Conservation (phyloP, 2,113 vertebrate species). For the Cebidichthys violaceus region DNA sequence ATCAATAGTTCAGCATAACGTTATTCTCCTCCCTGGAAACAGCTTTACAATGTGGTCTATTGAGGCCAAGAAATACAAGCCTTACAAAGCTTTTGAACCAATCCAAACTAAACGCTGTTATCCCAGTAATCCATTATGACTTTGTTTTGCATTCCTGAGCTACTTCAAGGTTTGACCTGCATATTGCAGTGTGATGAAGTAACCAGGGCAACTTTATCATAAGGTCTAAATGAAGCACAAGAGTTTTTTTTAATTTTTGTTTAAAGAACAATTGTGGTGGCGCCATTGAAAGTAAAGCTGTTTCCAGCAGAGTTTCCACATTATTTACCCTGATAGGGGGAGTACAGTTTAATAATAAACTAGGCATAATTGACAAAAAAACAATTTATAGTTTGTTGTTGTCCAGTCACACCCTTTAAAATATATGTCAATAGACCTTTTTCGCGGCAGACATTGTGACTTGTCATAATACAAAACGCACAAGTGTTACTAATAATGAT, state of each 20-base stretch:
- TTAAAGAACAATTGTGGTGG: background rate
- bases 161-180: constrained; percentile 1
- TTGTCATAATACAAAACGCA: background rate
- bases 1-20: background rate
- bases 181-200: background rate
- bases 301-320: background rate
- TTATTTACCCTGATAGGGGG: background rate
- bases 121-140: constrained; percentile 5
- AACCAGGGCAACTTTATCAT: constrained; percentile 13
- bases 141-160: constrained; percentile 27
- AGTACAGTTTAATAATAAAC: background rate
- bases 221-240: background rate
- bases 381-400: background rate
- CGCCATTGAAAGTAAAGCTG: background rate
- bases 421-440: background rate
- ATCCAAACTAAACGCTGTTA: background rate
- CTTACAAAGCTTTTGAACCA: constrained; percentile 6
- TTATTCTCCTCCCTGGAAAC: background rate
- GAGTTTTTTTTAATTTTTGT: background rate
- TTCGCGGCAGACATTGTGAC: background rate
- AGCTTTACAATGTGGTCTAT: background rate
- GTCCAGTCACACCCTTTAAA: no score
- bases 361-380: background rate
- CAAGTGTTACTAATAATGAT: background rate
- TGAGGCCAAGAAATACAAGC: constrained; percentile 2